A percentile compares a stretch with the other conserved stretches of the same genome.
Conservation (phyloP, 1,140 invertebrate genomes). For the Sipha flava region DNA sequence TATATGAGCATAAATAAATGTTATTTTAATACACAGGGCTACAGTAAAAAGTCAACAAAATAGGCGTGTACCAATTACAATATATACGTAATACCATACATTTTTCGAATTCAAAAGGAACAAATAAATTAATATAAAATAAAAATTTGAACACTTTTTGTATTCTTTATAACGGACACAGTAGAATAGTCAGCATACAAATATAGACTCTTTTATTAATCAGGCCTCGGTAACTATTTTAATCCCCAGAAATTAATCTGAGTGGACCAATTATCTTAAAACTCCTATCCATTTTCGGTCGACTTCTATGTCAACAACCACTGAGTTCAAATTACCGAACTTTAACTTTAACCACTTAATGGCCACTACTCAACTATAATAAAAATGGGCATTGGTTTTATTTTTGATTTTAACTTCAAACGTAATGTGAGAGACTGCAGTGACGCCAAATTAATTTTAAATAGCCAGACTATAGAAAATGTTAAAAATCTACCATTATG, state of each 20-base stretch:
- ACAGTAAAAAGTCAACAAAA: not conserved
- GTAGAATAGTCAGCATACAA: not conserved
- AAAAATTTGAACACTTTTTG: no score
- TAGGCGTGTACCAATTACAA: no score
- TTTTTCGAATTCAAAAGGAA: no score
- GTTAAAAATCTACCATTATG: not conserved
- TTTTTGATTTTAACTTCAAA: not conserved
- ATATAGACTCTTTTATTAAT: not conserved
- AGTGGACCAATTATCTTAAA: not conserved
- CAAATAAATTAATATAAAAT: no score
- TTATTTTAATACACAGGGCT: no score
- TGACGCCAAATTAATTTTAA: no score
- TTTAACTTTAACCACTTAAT: not conserved
- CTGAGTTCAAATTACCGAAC: not conserved
- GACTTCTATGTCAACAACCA: no score
- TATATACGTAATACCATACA: no score
- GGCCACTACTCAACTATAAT: not conserved
- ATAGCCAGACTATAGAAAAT: no score
- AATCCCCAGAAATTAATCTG: not conserved
- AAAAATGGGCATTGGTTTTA: not conserved
- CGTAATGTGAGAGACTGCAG: not conserved
- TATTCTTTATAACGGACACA: no score
- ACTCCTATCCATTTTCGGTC: not conserved
- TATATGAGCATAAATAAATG: no score
- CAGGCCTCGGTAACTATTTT: not conserved